Conservation (phyloP, 2,888 invertebrate species). For the Chrysolina americana region DNA sequence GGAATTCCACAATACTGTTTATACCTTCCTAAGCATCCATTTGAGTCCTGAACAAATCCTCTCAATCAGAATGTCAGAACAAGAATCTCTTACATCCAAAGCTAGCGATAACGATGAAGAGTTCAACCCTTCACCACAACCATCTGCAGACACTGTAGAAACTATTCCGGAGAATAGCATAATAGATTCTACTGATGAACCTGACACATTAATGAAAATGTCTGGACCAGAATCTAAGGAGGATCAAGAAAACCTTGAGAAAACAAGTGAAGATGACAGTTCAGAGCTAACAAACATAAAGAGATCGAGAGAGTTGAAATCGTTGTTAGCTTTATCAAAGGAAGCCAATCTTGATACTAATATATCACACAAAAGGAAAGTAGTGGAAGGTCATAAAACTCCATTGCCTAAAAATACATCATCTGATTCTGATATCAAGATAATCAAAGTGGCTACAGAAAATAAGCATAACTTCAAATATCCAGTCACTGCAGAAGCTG, state of each 20-base stretch:
- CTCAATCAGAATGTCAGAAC: constrained; percentile 20
- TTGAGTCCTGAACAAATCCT: neutral
- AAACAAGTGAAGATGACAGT: constrained; percentile 47
- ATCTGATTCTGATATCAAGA: constrained; percentile 38
- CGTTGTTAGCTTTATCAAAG: constrained; percentile 77
- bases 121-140: neutral
- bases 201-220: neutral
- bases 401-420: constrained; percentile 11
- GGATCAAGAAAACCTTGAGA: constrained; percentile 29
- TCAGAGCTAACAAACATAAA: constrained; percentile 47
- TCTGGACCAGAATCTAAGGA: constrained; percentile 8
- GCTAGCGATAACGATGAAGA: neutral
- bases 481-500: constrained; percentile 63
- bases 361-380: constrained; percentile 70
- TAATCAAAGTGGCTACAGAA: constrained; percentile 39
- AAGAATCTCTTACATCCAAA: neutral
- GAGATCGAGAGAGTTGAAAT: constrained; percentile 72
- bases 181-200: neutral
- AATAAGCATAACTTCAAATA: constrained; percentile 50
- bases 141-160: neutral
- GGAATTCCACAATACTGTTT: neutral
- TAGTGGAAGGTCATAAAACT: constrained; percentile 58
- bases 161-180: neutral
- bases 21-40: neutral
- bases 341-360: constrained; percentile 77